Conservation (phyloP, 53 echinoderm and acorn worm species). For the Pentamera pediparva region DNA sequence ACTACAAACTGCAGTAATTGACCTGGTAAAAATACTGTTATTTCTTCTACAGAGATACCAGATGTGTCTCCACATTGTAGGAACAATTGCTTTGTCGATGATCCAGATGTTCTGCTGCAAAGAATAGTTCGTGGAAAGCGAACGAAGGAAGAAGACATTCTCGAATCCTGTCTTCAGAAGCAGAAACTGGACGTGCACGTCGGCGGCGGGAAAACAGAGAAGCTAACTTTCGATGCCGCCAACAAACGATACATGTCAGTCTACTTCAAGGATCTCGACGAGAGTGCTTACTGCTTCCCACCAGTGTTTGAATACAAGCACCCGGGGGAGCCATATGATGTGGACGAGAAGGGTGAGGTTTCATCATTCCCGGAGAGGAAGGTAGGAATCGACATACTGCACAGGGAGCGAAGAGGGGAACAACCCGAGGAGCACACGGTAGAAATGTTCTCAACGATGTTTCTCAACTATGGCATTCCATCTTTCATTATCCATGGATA, state of each 20-base stretch:
- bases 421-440: not conserved
- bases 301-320: slow-evolving; percentile 2
- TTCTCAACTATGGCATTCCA: not conserved
- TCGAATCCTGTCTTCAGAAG: too few species aligned
- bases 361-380: not conserved
- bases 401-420: not conserved
- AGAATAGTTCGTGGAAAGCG: too few species aligned
- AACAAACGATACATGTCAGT: slow-evolving; percentile 7
- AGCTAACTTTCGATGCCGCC: slow-evolving; percentile 21
- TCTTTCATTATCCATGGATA: slow-evolving; percentile 15
- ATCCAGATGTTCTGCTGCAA: not conserved
- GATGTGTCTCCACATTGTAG: not conserved
- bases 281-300: not conserved
- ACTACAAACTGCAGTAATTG: too few species aligned
- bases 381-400: not conserved
- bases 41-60: not conserved
- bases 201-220: too few species aligned
- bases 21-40: too few species aligned
- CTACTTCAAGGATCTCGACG: not conserved
- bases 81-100: not conserved
- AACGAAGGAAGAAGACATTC: too few species aligned
- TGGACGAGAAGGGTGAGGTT: not conserved
- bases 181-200: too few species aligned
- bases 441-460: not conserved
- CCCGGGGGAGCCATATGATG: not conserved